Conservation (phyloP, 2,888 invertebrate species). For the Pecten maximus region DNA sequence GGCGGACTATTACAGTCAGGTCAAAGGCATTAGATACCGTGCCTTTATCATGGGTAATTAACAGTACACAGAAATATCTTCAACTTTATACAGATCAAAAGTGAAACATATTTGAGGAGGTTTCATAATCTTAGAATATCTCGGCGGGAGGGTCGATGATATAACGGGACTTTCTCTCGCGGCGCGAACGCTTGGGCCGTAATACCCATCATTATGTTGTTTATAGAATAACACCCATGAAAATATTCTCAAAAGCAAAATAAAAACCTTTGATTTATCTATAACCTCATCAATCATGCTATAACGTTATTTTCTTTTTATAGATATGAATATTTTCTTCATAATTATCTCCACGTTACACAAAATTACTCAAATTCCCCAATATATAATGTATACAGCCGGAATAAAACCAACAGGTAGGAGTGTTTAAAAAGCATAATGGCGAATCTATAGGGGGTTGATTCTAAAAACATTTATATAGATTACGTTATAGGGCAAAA, state of each 20-base stretch:
- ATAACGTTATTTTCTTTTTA: neutral
- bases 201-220: neutral
- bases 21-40: neutral
- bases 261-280: neutral
- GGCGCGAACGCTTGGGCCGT: neutral
- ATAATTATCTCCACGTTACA: neutral
- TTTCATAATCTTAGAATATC: neutral
- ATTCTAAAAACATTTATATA: neutral
- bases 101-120: neutral
- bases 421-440: neutral
- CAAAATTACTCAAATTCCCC: neutral
- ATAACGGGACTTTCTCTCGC: neutral
- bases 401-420: neutral
- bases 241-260: neutral
- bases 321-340: neutral
- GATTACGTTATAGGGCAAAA: neutral
- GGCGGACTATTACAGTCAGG: neutral
- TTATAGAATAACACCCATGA: neutral
- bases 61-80: neutral
- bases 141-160: neutral
- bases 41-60: neutral
- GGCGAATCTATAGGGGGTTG: neutral
- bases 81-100: neutral
- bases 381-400: neutral
- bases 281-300: neutral